Percentiles rank a stretch among this genome's conserved stretches.
Conservation (phyloP, 2,888 invertebrate species). For the Diarsia dahlii region DNA sequence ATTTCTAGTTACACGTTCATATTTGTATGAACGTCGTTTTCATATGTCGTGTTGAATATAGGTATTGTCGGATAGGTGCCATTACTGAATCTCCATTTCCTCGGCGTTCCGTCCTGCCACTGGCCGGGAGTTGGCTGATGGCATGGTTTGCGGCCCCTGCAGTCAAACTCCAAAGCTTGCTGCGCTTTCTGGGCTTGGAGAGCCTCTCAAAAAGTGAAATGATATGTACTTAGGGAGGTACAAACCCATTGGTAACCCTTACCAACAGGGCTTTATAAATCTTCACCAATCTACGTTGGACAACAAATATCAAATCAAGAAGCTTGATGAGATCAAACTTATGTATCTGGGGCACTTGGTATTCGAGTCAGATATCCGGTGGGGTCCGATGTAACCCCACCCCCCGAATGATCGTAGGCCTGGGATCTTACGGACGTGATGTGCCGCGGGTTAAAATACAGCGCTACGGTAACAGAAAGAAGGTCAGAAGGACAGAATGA, state of each 20-base stretch:
- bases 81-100: no score
- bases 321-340: slow-evolving; percentile 34
- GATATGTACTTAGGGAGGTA: no score
- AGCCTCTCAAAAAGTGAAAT: not conserved
- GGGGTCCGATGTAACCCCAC: slow-evolving; percentile 57
- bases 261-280: not conserved
- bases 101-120: no score
- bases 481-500: slow-evolving; percentile 5
- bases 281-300: slow-evolving; percentile 2
- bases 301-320: slow-evolving; percentile 41
- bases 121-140: no score
- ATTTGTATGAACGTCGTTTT: no score
- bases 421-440: slow-evolving; percentile 71
- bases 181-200: no score
- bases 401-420: slow-evolving; percentile 68
- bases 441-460: slow-evolving; percentile 43
- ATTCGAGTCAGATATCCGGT: slow-evolving; percentile 67
- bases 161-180: no score
- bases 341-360: slow-evolving; percentile 44
- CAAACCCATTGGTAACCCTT: no score
- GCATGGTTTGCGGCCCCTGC: no score
- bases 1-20: not conserved
- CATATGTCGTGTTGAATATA: no score
- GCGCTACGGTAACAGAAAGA: slow-evolving; percentile 8
- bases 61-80: no score